Evolutionary conservation across 1,140 invertebrate species (phyloP).

Genomic region (Chlorops oryzae): DNA sequence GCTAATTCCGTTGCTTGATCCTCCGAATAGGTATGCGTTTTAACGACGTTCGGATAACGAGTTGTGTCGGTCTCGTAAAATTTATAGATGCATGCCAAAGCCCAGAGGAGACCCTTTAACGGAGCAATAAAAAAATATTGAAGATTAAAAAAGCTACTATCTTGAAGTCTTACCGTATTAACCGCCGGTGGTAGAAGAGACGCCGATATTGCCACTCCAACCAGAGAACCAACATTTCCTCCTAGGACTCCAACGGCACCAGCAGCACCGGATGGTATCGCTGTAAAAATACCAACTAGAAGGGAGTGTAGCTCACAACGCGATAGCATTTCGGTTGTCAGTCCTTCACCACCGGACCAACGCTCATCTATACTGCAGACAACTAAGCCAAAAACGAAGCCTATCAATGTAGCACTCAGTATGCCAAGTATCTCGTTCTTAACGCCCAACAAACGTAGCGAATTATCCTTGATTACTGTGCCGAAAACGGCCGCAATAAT

Average conservation of each 20-base stretch:
- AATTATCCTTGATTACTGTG: slow-evolving; percentile 59
- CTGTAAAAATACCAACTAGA: slow-evolving; percentile 63
- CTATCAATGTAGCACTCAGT: slow-evolving; percentile 55
- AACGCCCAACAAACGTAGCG: slow-evolving; percentile 56
- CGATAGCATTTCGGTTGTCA: slow-evolving; percentile 63
- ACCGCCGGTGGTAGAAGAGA: slow-evolving; percentile 72
- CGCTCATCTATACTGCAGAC: slow-evolving; percentile 53
- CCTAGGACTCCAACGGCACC: slow-evolving; percentile 67
- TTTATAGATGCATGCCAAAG: slow-evolving; percentile 54
- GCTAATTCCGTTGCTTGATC: slow-evolving; percentile 56
- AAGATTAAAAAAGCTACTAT: not conserved
- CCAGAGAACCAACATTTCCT: slow-evolving; percentile 65
- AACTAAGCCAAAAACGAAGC: slow-evolving; percentile 63
- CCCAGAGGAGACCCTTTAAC: slow-evolving; percentile 62
- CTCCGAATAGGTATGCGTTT: slow-evolving; percentile 50
- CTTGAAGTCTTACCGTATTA: slow-evolving; percentile 55
- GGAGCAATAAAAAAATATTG: slow-evolving; percentile 2
- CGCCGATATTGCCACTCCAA: slow-evolving; percentile 75
- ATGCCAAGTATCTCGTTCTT: slow-evolving; percentile 62
- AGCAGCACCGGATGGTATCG: slow-evolving; percentile 66
- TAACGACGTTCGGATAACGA: slow-evolving; percentile 44
- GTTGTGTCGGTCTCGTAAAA: slow-evolving; percentile 46
- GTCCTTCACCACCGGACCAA: slow-evolving; percentile 58
- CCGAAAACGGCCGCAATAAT: slow-evolving; percentile 71
- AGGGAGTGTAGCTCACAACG: slow-evolving; percentile 60